Conservation (phyloP, 2,888 invertebrate genomes). For the Leucoma salicis region DNA sequence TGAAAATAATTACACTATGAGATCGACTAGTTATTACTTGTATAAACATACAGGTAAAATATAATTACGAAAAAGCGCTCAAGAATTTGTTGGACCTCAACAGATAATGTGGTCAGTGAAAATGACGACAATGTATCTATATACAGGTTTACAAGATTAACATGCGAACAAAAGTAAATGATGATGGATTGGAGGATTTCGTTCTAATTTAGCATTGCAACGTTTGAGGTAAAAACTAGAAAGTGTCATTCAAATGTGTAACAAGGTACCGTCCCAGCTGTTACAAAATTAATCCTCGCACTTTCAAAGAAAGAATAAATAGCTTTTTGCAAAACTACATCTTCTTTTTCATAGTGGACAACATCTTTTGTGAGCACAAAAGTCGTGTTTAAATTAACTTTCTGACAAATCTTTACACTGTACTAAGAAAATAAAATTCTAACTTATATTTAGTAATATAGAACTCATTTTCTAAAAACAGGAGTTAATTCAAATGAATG, state of each 20-base stretch:
- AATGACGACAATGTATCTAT: conserved; percentile 42
- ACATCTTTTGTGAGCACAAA: conserved; percentile 68
- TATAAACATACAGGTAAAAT: no score
- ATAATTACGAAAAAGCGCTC: no score
- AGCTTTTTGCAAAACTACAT: conserved; percentile 52
- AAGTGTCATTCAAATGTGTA: conserved; percentile 68
- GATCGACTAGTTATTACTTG: no score
- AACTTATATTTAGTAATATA: conserved; percentile 30
- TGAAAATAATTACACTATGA: no score
- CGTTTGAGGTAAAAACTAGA: conserved; percentile 55
- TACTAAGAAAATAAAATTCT: conserved; percentile 21
- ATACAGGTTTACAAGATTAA: conserved; percentile 52
- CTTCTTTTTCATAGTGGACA: conserved; percentile 57
- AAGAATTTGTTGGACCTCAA: no score
- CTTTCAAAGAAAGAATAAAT: conserved; percentile 52
- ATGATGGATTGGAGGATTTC: conserved; percentile 56
- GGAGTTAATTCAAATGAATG: conserved; percentile 60
- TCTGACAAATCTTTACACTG: conserved; percentile 45
- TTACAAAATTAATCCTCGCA: conserved; percentile 58
- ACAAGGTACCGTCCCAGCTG: conserved; percentile 56
- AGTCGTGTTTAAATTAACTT: conserved; percentile 75
- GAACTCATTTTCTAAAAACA: conserved; percentile 35
- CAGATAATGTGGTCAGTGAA: conserved; percentile 32
- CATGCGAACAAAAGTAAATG: conserved; percentile 48
- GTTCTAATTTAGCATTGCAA: conserved; percentile 48